Base-by-base conservation (phyloP, 1,140 invertebrate species). In the Rhopalosiphum maidis region DNA sequence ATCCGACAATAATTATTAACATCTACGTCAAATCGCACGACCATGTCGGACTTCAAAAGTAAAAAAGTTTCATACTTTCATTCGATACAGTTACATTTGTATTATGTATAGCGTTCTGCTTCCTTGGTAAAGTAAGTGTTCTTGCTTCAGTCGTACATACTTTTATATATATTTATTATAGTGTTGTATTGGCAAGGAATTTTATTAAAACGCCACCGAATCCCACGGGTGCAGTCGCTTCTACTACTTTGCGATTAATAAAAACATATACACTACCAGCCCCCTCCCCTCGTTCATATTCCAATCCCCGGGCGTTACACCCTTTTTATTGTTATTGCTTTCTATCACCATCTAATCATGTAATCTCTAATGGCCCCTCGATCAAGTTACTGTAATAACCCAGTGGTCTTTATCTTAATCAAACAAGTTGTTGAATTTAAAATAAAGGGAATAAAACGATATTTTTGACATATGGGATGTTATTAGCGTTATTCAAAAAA, bases 361-460 rank as follows among this genome's bases (percentile, higher is more conserved):
- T 93, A 93, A 93, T 93, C 91, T 93, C 91, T 85, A 54, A 93
- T 85, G 82, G 77, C 91, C 91, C 91, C 91, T 93, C 91, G 91
- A 93, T 93, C 82, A 86, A 85, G 91, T 93, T 93, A 93, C 91
- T 55, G n/a, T 54, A 93, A 93, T 55, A 82, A 35, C 21, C 37
- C 46, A 37, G 91, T 8, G 91, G 91, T 93, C 91, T 93, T 55
- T 86, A 93, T 93, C 91, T 85, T 54, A 86, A 93, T 93, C 77
- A 55, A 93, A 93, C 91, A 86, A 82, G 82, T 93, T 93, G 91
- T 93, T 86, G 25, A 43, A 86, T 92, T 90, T 41, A 90, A 90
- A 43, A 90, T 41, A 60, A 41, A 89, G 30, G 21, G 37, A 51
- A 55, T 8, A 60, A 21, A 90, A 37, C 9, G 15, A 90, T 90